phyloP scores from a whole-genome alignment of 2,888 invertebrate genomes.

The Sinohyriopsis cumingii region DNA sequence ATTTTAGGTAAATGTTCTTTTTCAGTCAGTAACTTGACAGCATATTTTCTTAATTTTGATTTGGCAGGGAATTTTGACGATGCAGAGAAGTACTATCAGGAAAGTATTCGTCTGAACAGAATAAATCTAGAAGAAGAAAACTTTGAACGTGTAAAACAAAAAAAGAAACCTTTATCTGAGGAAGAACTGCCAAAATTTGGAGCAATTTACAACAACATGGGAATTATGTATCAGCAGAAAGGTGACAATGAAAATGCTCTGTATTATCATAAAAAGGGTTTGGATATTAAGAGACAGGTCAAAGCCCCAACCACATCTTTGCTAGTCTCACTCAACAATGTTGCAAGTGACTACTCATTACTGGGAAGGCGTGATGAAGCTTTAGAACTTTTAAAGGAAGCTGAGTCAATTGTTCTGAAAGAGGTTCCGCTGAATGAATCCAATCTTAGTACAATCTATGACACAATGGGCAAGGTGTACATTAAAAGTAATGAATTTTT shows the following conservation, averaged over 20 bases:
- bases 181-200: conserved; percentile 33
- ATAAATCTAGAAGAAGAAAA: conserved; percentile 23
- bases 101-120: conserved; percentile 22
- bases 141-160: conserved; percentile 4
- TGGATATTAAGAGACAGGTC: conserved; percentile 31
- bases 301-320: conserved; percentile 34
- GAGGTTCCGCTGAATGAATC: conserved; percentile 10
- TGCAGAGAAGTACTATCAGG: conserved; percentile 37
- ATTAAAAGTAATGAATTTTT: conserved; percentile 11
- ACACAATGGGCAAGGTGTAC: conserved; percentile 26
- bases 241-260: conserved; percentile 39
- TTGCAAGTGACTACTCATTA: conserved; percentile 24
- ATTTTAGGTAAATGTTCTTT: no score
- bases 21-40: no score
- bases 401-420: conserved; percentile 15
- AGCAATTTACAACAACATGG: conserved; percentile 45
- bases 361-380: conserved; percentile 24
- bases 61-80: conserved; percentile 42
- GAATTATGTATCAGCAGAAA: conserved; percentile 41
- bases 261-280: conserved; percentile 36
- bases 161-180: no score
- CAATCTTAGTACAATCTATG: conserved; percentile 13
- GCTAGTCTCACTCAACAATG: conserved; percentile 40
- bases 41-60: not conserved
- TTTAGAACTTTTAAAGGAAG: conserved; percentile 25